phyloP scores from a whole-genome alignment of 2,888 invertebrate species.

The Andrena praecox region DNA sequence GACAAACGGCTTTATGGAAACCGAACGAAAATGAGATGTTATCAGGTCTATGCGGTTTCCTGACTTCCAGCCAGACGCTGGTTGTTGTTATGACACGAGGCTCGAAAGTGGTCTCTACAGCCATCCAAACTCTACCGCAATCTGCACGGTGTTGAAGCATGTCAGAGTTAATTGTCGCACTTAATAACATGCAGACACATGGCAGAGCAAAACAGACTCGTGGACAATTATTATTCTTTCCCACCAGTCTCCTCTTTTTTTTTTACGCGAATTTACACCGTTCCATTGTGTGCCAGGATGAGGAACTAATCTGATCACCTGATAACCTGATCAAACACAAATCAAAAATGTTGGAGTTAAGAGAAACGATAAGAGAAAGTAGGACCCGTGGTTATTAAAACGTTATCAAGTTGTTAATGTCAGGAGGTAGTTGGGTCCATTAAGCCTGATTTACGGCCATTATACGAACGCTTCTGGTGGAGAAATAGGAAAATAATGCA shows the following conservation, averaged over 20 bases:
- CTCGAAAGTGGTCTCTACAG: slow-evolving; percentile 25
- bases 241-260: background rate
- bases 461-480: background rate
- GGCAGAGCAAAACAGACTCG: background rate
- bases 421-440: background rate
- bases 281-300: background rate
- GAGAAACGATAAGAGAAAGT: slow-evolving; percentile 30
- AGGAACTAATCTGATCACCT: background rate
- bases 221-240: background rate
- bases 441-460: background rate
- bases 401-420: background rate
- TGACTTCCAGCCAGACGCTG: slow-evolving; percentile 28
- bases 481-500: background rate
- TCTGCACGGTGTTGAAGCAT: slow-evolving; percentile 18
- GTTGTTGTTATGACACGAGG: slow-evolving; percentile 29
- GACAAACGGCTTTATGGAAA: slow-evolving; percentile 24
- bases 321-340: slow-evolving; percentile 1
- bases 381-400: slow-evolving; percentile 15
- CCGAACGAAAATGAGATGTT: slow-evolving; percentile 30
- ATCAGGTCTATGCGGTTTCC: slow-evolving; percentile 44
- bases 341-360: background rate
- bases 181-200: slow-evolving; percentile 6
- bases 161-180: slow-evolving; percentile 23
- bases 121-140: slow-evolving; percentile 1
- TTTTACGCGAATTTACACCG: background rate